Conservation (phyloP, 2,113 vertebrate genomes). For the Progne subis region DNA sequence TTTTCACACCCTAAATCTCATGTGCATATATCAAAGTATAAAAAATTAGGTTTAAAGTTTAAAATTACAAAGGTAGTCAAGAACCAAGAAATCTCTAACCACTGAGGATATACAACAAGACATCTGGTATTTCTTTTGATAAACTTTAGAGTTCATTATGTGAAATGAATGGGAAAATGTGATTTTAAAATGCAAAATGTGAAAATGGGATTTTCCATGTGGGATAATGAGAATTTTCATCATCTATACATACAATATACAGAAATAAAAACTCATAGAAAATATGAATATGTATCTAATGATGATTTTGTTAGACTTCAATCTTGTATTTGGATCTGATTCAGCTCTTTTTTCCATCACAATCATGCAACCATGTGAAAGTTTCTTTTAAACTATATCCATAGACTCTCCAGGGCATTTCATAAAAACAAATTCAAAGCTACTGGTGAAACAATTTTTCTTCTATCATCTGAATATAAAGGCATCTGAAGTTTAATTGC, state of each 20-base stretch:
- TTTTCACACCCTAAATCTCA: neutral
- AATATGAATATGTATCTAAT: neutral
- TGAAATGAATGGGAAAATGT: neutral
- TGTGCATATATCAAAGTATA: neutral
- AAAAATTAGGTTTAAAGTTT: neutral
- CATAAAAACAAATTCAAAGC: neutral
- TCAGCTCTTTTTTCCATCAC: neutral
- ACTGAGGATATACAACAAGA: neutral
- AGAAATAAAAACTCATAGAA: neutral
- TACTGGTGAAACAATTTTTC: neutral
- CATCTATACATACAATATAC: rapidly evolving
- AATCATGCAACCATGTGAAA: neutral
- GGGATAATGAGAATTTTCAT: neutral
- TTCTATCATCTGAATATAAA: neutral
- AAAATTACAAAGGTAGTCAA: neutral
- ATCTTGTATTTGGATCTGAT: neutral
- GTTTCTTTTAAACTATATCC: neutral
- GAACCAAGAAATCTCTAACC: neutral
- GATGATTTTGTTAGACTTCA: neutral
- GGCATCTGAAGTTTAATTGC: neutral
- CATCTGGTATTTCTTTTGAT: neutral
- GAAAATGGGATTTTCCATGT: neutral
- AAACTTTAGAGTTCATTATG: neutral
- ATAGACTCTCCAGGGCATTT: neutral
- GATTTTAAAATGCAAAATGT: neutral